Conservation (phyloP, 2,113 vertebrate genomes). For the Leucoraja erinaceus region DNA sequence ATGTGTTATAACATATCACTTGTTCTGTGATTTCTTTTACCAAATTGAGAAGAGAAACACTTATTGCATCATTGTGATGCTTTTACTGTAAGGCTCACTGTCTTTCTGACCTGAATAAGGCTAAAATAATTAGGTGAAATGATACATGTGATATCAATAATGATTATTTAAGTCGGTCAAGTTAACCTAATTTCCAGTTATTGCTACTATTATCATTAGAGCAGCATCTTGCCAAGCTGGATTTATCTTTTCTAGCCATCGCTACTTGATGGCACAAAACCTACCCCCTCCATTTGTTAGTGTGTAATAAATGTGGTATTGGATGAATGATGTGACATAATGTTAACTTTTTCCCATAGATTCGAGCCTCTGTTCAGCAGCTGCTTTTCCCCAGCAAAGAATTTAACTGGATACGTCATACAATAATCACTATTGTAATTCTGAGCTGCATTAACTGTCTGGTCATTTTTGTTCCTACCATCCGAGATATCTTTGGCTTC, state of each 20-base stretch:
- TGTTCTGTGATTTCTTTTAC: background rate
- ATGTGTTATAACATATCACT: background rate
- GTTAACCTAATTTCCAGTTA: background rate
- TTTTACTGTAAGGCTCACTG: background rate
- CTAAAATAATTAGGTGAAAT: background rate
- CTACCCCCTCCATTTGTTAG: background rate
- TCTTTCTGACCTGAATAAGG: background rate
- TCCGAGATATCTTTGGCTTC: constrained; percentile 91
- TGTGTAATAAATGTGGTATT: background rate
- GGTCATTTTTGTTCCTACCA: constrained; percentile 89
- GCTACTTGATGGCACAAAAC: background rate
- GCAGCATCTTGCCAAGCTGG: background rate
- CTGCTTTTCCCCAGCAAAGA: constrained; percentile 71
- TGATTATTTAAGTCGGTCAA: background rate
- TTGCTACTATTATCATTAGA: background rate
- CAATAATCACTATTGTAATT: constrained; percentile 67
- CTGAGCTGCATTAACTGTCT: constrained; percentile 70
- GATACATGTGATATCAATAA: background rate
- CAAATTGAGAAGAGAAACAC: background rate
- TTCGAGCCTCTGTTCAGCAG: constrained; percentile 84
- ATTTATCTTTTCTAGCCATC: background rate
- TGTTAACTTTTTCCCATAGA: constrained; percentile 54
- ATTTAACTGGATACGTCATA: constrained; percentile 85
- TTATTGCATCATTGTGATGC: background rate
- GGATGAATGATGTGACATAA: background rate